phyloP scores from a whole-genome alignment of 2,797 vertebrate genomes.

The Oreochromis mossambicus region DNA sequence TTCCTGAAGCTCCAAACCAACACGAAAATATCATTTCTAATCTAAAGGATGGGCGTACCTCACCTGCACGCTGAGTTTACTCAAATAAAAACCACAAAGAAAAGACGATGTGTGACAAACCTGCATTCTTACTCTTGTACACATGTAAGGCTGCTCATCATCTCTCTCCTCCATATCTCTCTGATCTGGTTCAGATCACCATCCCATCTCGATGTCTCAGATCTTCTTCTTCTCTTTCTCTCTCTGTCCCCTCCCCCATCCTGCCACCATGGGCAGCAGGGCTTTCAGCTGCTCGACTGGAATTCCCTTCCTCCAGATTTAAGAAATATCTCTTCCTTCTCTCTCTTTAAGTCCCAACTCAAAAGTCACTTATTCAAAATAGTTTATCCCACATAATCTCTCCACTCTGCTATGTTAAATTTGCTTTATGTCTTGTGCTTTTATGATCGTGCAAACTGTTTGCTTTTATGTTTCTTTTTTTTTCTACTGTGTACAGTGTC shows the following conservation, averaged over 20 bases:
- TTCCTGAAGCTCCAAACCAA: neutral
- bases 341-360: neutral
- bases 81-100: neutral
- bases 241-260: fast-evolving
- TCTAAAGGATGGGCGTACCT: neutral
- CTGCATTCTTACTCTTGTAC: neutral
- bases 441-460: neutral
- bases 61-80: neutral
- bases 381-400: neutral
- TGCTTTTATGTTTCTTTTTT: neutral
- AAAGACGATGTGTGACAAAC: neutral
- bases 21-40: fast-evolving
- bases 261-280: fast-evolving
- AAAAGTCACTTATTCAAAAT: neutral
- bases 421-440: neutral
- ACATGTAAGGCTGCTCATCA: neutral
- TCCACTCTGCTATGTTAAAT: neutral
- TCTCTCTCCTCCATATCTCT: neutral
- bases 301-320: neutral
- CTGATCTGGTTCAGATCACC: neutral
- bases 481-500: neutral
- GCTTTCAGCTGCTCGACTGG: neutral
- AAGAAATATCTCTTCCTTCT: neutral
- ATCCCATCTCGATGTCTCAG: neutral
- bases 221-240: neutral